Percentiles rank a stretch among this genome's conserved stretches.
Evolutionary conservation across 2,113 vertebrate species (phyloP).

Genomic region (Coptodon rendalli): DNA sequence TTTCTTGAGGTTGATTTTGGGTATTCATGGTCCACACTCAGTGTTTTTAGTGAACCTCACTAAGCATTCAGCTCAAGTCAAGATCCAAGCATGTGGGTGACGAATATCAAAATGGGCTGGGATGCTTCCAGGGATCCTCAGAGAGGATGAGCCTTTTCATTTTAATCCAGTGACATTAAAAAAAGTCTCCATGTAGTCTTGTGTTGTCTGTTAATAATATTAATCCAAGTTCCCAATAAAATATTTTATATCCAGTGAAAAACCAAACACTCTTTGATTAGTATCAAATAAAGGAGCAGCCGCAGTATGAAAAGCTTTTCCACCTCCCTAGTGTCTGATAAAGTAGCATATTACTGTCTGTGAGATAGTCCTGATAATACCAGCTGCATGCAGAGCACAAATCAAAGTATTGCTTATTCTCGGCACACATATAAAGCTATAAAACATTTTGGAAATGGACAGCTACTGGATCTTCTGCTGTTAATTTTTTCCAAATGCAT

Average conservation of each 20-base stretch:
- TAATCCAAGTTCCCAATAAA: not conserved
- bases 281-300: slow-evolving; percentile 11
- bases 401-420: slow-evolving; percentile 24
- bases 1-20: not conserved
- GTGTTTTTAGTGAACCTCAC: not conserved
- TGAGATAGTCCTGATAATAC: slow-evolving; percentile 7
- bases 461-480: not conserved
- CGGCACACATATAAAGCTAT: slow-evolving; percentile 20
- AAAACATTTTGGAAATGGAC: slow-evolving; percentile 1
- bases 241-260: not conserved
- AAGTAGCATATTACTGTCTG: slow-evolving; percentile 13
- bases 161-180: not conserved
- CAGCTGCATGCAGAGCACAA: slow-evolving; percentile 38
- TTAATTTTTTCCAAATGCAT: slow-evolving; percentile 1
- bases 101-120: not conserved
- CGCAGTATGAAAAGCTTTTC: not conserved
- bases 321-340: slow-evolving; percentile 8
- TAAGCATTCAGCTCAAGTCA: not conserved
- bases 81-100: not conserved
- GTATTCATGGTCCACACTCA: not conserved
- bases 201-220: not conserved
- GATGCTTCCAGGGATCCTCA: not conserved
- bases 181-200: not conserved
- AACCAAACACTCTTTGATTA: not conserved
- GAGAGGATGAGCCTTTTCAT: not conserved